Percentiles rank a stretch among this genome's conserved stretches.
Conservation (phyloP, 2,113 vertebrate species). For the Oryzias curvinotus region DNA sequence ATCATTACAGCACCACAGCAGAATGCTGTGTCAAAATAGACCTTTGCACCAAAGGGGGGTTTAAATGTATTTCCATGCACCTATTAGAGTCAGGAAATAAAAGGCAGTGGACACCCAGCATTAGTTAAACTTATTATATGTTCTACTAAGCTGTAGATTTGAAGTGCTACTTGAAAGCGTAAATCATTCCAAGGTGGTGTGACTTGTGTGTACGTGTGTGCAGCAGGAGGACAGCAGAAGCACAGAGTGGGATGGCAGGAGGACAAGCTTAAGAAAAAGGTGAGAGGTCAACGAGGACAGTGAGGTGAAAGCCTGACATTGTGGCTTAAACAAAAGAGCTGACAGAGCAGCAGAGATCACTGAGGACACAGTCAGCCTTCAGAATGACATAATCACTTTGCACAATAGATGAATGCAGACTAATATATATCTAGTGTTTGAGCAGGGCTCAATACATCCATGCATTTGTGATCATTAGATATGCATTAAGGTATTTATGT, state of each 20-base stretch:
- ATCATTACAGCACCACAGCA: no score
- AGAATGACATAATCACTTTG: conserved; percentile 20
- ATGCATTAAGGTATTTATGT: background rate
- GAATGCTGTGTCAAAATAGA: no score
- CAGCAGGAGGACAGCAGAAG: background rate
- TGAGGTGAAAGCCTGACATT: conserved; percentile 35
- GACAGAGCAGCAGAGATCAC: conserved; percentile 48
- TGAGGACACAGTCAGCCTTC: conserved; percentile 35
- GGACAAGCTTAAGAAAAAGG: conserved; percentile 20
- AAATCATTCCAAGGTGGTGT: background rate
- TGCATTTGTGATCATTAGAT: background rate
- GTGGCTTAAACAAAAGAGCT: conserved; percentile 49
- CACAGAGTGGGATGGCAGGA: conserved; percentile 16
- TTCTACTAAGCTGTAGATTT: no score
- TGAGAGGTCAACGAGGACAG: conserved; percentile 54
- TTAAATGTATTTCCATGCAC: no score
- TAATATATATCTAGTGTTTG: conserved; percentile 37
- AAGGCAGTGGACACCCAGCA: no score
- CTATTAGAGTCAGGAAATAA: no score
- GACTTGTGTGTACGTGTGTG: background rate
- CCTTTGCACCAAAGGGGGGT: no score
- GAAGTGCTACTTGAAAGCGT: no score
- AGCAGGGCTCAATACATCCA: background rate
- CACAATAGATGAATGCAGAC: conserved; percentile 27
- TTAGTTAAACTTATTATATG: no score